Percentiles rank a stretch among this genome's conserved stretches.
These are phyloP conservation scores for Bucorvus abyssinicus DNA, from an alignment of 2,797 vertebrate genomes.

Conservation along the genomic window DNA sequence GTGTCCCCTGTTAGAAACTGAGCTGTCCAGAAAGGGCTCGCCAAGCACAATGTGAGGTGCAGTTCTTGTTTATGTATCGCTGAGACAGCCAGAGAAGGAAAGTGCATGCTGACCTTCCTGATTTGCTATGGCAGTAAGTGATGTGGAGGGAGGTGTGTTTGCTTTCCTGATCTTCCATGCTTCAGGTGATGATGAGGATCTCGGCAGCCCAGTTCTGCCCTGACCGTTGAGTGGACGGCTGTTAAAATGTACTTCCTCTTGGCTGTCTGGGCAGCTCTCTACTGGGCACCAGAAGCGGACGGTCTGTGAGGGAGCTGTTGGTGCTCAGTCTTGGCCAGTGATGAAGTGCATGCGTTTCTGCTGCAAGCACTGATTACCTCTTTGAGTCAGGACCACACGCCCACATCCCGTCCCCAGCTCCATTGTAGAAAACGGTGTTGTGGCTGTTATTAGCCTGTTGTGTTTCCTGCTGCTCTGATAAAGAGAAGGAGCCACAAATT, in stretches of 20 bases:
- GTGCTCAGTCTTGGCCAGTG: neutral
- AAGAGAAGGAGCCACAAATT: slow-evolving; percentile 10
- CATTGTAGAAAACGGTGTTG: neutral
- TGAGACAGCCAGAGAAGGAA: neutral
- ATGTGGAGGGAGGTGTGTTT: neutral
- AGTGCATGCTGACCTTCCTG: neutral
- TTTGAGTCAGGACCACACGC: neutral
- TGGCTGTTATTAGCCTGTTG: neutral
- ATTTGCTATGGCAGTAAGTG: neutral
- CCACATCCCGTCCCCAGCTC: neutral
- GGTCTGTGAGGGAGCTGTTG: neutral
- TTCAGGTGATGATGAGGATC: neutral
- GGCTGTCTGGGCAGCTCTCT: neutral
- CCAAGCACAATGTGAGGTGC: neutral
- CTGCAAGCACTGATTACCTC: neutral
- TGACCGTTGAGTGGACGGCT: neutral
- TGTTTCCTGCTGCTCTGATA: slow-evolving; percentile 20
- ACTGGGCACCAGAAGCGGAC: neutral
- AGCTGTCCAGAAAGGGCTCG: neutral
- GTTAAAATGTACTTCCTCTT: neutral
- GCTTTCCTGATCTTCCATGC: neutral
- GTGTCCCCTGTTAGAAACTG: neutral
- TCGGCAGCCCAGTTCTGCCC: neutral
- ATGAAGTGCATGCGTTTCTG: neutral
- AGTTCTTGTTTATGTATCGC: neutral